Conservation (phyloP, 2,797 vertebrate species). For the Hirundo rustica region DNA sequence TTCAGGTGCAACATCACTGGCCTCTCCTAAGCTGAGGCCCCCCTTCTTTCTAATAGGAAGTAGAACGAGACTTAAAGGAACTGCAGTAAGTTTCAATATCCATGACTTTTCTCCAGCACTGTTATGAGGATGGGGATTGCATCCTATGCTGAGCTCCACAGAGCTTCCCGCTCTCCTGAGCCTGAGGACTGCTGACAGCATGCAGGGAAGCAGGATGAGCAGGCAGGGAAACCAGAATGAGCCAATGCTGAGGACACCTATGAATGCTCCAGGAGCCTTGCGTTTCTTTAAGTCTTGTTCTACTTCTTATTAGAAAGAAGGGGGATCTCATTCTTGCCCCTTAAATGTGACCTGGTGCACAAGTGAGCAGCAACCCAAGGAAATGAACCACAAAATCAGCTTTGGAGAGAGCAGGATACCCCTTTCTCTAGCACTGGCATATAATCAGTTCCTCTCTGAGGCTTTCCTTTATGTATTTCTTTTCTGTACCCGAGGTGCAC, state of each 20-base stretch:
- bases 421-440: background rate
- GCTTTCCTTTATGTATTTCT: conserved; percentile 21
- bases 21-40: background rate
- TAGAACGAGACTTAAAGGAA: background rate
- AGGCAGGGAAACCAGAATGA: background rate
- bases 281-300: too few species aligned
- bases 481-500: conserved; percentile 10
- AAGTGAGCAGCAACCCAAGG: background rate
- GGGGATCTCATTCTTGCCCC: background rate
- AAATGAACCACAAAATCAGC: background rate
- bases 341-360: background rate
- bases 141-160: background rate
- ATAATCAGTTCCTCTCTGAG: background rate
- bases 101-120: background rate
- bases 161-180: background rate
- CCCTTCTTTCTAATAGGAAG: background rate
- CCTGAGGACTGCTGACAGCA: background rate
- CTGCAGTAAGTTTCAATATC: background rate
- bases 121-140: accelerated
- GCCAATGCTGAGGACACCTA: background rate
- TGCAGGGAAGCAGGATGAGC: background rate
- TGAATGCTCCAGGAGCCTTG: accelerated
- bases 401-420: background rate
- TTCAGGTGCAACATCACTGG: background rate
- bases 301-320: too few species aligned